A percentile compares a stretch with the other conserved stretches of the same genome.
phyloP scores from a whole-genome alignment of 92 coral and sea anemone genomes.

The Phenganax subtilis region DNA sequence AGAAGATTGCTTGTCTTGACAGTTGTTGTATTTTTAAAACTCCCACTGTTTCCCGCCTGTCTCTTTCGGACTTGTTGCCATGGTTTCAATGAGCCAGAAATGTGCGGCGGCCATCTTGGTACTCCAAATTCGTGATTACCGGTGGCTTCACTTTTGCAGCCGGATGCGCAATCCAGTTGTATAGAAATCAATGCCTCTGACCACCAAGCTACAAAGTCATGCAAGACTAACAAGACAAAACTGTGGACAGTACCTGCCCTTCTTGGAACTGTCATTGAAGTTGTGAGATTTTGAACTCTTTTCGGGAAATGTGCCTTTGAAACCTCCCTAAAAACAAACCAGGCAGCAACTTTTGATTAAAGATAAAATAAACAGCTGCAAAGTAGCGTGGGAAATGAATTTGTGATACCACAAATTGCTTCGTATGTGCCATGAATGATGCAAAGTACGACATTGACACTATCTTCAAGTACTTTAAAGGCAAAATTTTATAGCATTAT shows the following conservation, averaged over 20 bases:
- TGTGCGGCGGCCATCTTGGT: too few relatives aligned
- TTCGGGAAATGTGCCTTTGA: conserved; percentile 10
- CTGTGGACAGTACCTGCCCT: conserved; percentile 18
- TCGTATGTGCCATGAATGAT: neutral
- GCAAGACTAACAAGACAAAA: neutral
- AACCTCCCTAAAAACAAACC: neutral
- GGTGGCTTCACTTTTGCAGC: too few relatives aligned
- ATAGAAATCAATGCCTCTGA: too few relatives aligned
- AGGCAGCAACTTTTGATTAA: neutral
- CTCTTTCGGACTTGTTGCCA: too few relatives aligned
- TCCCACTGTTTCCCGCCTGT: too few relatives aligned
- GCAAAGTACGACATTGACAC: neutral
- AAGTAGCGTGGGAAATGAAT: neutral
- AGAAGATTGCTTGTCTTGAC: too few relatives aligned
- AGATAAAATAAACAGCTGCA: neutral
- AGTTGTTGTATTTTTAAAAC: too few relatives aligned
- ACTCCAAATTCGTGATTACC: too few relatives aligned
- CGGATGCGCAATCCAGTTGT: too few relatives aligned
- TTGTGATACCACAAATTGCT: neutral
- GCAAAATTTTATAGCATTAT: too few relatives aligned
- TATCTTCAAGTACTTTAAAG: too few relatives aligned
- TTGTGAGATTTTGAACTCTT: conserved; percentile 1
- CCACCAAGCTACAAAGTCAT: neutral
- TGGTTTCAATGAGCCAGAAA: too few relatives aligned
- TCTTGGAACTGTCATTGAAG: conserved; percentile 9